phyloP scores from a whole-genome alignment of 2,797 vertebrate genomes.

The Hippopotamyrus pictus region DNA sequence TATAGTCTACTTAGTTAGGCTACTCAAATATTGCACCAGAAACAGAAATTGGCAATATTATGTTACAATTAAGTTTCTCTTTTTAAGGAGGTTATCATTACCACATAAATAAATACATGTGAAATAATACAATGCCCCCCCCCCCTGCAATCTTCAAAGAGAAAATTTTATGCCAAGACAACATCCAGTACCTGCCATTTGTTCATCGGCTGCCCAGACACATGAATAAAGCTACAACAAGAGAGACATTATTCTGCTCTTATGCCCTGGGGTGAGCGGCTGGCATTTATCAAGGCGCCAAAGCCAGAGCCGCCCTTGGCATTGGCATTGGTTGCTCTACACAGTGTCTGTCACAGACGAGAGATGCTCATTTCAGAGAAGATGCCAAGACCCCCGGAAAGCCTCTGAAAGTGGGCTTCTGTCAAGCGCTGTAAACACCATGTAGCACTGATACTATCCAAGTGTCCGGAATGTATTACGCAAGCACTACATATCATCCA shows the following conservation, averaged over 20 bases:
- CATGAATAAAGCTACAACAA: not conserved
- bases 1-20: not conserved
- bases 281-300: conserved; percentile 13
- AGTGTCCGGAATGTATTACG: not conserved
- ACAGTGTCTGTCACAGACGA: not conserved
- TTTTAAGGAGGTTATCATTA: not conserved
- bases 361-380: not conserved
- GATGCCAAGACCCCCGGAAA: not conserved
- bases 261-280: conserved; percentile 9
- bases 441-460: not conserved
- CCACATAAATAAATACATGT: not conserved
- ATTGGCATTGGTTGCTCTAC: not conserved
- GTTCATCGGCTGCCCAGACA: not conserved
- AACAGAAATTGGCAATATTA: not conserved
- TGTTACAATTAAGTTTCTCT: not conserved
- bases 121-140: not conserved
- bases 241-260: not conserved
- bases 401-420: not conserved
- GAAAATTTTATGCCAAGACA: not conserved
- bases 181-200: not conserved
- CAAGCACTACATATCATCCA: not conserved
- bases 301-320: conserved; percentile 2
- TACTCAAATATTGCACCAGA: not conserved
- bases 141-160: not conserved
- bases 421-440: not conserved